Conservation (phyloP, 2,888 invertebrate species). For the Eulithis prunata region DNA sequence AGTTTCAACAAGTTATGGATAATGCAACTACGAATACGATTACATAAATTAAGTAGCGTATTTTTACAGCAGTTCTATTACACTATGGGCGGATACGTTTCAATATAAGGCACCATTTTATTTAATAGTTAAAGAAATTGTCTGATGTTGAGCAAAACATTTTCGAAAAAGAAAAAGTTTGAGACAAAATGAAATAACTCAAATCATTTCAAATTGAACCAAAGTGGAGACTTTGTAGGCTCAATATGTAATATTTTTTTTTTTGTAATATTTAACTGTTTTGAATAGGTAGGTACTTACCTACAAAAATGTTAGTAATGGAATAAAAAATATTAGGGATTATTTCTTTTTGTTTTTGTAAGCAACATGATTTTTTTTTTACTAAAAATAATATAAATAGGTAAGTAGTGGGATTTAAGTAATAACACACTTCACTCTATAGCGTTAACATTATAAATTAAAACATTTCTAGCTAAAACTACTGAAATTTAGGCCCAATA, state of each 20-base stretch:
- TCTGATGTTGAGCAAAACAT: not conserved
- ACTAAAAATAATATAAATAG: no score
- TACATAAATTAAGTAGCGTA: slow-evolving; percentile 24
- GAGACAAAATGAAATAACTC: not conserved
- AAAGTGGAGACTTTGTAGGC: no score
- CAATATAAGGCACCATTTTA: slow-evolving; percentile 72
- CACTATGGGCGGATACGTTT: slow-evolving; percentile 74
- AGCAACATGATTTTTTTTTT: not conserved
- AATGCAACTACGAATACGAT: not conserved
- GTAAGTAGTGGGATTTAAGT: no score
- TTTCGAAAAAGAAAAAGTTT: not conserved
- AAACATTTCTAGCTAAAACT: slow-evolving; percentile 12
- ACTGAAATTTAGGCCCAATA: slow-evolving; percentile 24
- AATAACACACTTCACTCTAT: not conserved
- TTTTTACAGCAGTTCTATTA: slow-evolving; percentile 37
- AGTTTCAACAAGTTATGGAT: slow-evolving; percentile 9
- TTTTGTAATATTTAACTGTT: no score
- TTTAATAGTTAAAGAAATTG: slow-evolving; percentile 37
- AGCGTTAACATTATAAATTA: slow-evolving; percentile 12
- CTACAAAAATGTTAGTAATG: no score
- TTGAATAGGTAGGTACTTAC: no score
- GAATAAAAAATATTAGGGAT: no score
- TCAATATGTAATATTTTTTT: no score
- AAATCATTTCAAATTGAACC: no score
- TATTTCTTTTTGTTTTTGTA: slow-evolving; percentile 5